A percentile compares a stretch with the other conserved stretches of the same genome.
Evolutionary conservation across 2,888 invertebrate genomes (phyloP).

Genomic region (Ennomos fuscantarius): DNA sequence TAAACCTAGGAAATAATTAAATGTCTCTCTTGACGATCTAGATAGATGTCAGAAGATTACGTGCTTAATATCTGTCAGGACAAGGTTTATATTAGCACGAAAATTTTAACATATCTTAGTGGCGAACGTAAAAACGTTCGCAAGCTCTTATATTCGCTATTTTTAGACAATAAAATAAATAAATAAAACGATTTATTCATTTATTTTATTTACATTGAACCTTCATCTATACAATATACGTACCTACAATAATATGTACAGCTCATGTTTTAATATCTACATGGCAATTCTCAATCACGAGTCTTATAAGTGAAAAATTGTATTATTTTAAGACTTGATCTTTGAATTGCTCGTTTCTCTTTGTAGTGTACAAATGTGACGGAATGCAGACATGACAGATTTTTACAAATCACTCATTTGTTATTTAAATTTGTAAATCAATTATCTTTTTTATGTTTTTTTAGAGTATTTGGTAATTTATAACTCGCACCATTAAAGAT

Average conservation of each 20-base stretch:
- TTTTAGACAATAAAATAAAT: slow-evolving; percentile 28
- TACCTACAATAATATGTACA: slow-evolving; percentile 37
- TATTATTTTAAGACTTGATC: neutral
- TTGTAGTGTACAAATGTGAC: slow-evolving; percentile 11
- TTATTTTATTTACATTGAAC: neutral
- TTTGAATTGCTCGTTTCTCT: slow-evolving; percentile 10
- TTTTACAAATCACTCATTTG: no score
- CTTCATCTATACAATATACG: slow-evolving; percentile 29
- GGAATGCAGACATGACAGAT: neutral
- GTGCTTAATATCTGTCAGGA: slow-evolving; percentile 37
- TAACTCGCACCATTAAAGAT: no score
- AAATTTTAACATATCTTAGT: slow-evolving; percentile 44
- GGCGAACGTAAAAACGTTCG: slow-evolving; percentile 43
- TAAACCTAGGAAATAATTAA: slow-evolving; percentile 1
- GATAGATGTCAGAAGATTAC: slow-evolving; percentile 29
- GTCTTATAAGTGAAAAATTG: slow-evolving; percentile 6
- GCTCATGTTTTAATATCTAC: slow-evolving; percentile 28
- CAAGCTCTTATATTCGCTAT: slow-evolving; percentile 50
- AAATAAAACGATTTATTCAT: no score
- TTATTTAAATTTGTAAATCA: no score
- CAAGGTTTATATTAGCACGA: slow-evolving; percentile 37
- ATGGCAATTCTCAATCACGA: slow-evolving; percentile 32
- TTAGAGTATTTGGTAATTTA: no score
- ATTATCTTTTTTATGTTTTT: no score
- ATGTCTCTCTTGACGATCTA: slow-evolving; percentile 18